A percentile compares a stretch with the other conserved stretches of the same genome.
phyloP scores from a whole-genome alignment of 2,797 vertebrate genomes.

The Hipposideros larvatus region DNA sequence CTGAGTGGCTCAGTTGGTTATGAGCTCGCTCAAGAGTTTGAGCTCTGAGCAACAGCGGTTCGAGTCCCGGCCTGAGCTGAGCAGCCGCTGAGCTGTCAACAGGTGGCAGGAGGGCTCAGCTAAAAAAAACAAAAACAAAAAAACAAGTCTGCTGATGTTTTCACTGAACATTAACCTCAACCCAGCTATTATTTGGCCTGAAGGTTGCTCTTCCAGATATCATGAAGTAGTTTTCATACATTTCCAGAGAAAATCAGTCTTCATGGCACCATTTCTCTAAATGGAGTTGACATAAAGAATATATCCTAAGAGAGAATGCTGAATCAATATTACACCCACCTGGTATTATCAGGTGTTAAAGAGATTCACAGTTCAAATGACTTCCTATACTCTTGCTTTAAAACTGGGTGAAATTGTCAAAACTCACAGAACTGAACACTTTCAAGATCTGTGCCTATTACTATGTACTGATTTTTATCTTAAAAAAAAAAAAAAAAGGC shows the following conservation, averaged over 20 bases:
- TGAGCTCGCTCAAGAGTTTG: too few species aligned
- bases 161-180: neutral
- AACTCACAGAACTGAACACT: neutral
- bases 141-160: neutral
- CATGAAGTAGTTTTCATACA: neutral
- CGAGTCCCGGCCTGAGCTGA: too few species aligned
- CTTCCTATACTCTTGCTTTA: neutral
- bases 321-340: neutral
- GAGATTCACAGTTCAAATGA: neutral
- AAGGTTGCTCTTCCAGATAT: neutral
- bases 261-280: too few species aligned
- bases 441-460: constrained; percentile 33
- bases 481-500: neutral
- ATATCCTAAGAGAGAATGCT: neutral
- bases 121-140: too few species aligned
- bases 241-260: neutral
- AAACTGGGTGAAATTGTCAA: neutral
- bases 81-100: too few species aligned
- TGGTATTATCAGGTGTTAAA: neutral
- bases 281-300: neutral
- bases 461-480: neutral
- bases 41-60: too few species aligned
- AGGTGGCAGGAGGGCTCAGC: too few species aligned
- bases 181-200: neutral
- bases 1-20: too few species aligned